Evolutionary conservation across 2,797 vertebrate species (phyloP), one percentile per base, ranked within the genome.

Genomic region (Acrocephalus scirpaceus): DNA sequence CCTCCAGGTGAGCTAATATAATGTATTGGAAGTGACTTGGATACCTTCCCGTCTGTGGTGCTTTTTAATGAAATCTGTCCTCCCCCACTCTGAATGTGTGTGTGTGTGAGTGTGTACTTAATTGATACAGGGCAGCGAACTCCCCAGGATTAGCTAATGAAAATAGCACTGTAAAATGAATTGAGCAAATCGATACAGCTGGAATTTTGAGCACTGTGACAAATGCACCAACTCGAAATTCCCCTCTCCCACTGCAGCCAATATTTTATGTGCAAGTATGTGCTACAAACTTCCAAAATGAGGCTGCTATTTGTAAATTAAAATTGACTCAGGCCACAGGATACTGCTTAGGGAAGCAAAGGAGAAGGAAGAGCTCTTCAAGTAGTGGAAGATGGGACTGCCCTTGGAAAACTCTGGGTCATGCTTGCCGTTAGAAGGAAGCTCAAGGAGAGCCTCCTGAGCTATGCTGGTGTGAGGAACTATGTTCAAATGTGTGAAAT

Each of bases 91-190:
- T 77, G 71, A 60, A 62, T 65, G 67, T 62, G 57, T 61, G 57
- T 70, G 77, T 56, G 27, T 73, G 81, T 58, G 90, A 26, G 85
- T 53, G 54, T 91, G 74, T 62, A 51, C 45, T 86, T 93, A 88
- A 92, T 56, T 93, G 85, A 81, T 71, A 69, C 2, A 78, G 76
- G 56, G 83, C 71, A 89, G 65, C 13, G 70, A 96, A 86, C 85
- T 96, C 80, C 42, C 21, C 42, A 60, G 62, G 69, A 92, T 89
- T 92, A 96, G 88, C 81, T 95, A 93, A 91, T 47, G 88, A 93
- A 92, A 94, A 88, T 71, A 94, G 73, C 64, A 8, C 78, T 87
- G 73, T 84, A 92, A 93, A 88, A 92, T 90, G 87, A 91, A 97
- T 96, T 83, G 85, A 91, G 71, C 74, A 91, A 91, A 97, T 97